Conservation (phyloP, 2,888 invertebrate species). For the Eupithecia abbreviata region DNA sequence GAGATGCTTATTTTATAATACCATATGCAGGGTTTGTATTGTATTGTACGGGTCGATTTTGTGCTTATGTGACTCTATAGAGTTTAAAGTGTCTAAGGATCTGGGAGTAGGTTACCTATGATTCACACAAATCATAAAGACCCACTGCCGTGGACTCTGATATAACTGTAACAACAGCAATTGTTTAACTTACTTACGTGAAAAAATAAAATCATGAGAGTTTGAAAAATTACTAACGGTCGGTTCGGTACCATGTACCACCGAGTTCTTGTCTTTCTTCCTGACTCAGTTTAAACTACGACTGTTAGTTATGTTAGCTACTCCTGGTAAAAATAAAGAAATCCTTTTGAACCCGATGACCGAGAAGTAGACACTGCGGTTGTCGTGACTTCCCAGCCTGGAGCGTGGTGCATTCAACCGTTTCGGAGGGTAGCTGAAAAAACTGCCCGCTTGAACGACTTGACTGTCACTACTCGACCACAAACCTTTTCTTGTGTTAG, state of each 20-base stretch:
- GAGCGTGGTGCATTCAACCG: conserved; percentile 63
- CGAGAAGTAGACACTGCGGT: conserved; percentile 50
- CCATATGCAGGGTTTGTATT: not conserved
- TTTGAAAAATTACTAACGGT: not conserved
- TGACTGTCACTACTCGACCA: conserved; percentile 59
- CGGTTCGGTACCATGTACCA: not conserved
- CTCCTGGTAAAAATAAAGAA: conserved; percentile 5
- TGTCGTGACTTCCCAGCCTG: conserved; percentile 64
- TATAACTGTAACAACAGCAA: not conserved
- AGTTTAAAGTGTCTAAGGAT: no score
- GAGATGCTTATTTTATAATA: not conserved
- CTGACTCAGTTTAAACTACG: not conserved
- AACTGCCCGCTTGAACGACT: conserved; percentile 69
- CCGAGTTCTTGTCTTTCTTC: not conserved
- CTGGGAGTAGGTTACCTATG: not conserved
- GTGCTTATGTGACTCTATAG: not conserved
- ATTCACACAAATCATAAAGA: not conserved
- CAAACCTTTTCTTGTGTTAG: conserved; percentile 44
- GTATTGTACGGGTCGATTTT: not conserved
- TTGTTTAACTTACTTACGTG: not conserved
- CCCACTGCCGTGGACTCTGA: no score
- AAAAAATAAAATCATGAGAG: not conserved
- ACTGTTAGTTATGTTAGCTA: not conserved
- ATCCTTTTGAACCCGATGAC: conserved; percentile 7
- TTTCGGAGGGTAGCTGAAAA: conserved; percentile 71